Conservation (phyloP, 2,113 vertebrate genomes). For the Greenwoodochromis staneri region DNA sequence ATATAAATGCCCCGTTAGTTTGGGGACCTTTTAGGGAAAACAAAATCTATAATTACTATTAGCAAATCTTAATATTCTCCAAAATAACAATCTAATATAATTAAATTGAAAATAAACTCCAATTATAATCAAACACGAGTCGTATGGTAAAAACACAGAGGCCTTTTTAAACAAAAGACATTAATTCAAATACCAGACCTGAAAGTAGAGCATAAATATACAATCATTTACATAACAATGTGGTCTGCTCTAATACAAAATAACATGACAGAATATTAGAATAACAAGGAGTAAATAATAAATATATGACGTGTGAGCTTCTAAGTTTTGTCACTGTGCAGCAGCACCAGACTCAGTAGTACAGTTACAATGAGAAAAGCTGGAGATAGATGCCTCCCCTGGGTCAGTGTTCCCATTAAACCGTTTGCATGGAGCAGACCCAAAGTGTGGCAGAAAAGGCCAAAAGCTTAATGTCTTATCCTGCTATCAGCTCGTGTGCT, state of each 20-base stretch:
- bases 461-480: background rate
- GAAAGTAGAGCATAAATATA: conserved; percentile 56
- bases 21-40: conserved; percentile 7
- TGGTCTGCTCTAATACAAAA: conserved; percentile 28
- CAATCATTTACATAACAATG: conserved; percentile 48
- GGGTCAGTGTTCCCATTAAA: background rate
- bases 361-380: conserved; percentile 47
- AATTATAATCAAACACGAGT: conserved; percentile 32
- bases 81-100: conserved; percentile 44
- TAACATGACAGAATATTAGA: conserved; percentile 49
- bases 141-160: conserved; percentile 11
- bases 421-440: background rate
- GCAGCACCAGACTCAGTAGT: conserved; percentile 67
- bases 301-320: conserved; percentile 46
- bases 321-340: conserved; percentile 30
- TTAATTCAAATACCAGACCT: conserved; percentile 27
- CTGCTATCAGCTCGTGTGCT: background rate
- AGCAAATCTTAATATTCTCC: conserved; percentile 29
- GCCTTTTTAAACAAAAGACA: conserved; percentile 19
- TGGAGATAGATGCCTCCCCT: background rate
- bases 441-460: background rate
- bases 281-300: conserved; percentile 54
- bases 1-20: conserved; percentile 1
- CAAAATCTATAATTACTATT: conserved; percentile 14
- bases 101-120: conserved; percentile 46